Evolutionary conservation across 2,888 invertebrate genomes (phyloP), one percentile per base, ranked within the genome.

Genomic region (Drosophila colorata): DNA sequence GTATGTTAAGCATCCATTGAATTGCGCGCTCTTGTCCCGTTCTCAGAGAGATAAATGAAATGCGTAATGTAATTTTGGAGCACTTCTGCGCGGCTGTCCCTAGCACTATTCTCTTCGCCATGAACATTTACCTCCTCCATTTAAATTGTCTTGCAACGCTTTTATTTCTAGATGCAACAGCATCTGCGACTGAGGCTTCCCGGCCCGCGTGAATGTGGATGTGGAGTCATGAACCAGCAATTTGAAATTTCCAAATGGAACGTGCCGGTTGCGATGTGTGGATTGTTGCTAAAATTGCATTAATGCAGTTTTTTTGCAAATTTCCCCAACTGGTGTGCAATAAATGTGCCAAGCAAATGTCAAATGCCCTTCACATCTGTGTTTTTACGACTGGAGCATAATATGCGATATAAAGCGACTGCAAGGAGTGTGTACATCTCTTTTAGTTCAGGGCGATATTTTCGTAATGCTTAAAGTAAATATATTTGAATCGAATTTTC

Each of bases 281-380:
- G 71, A 78, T 69, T 57, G 82, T 31, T 69, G 72, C 76, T 75
- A 60, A 82, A 87, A 87, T 85, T 82, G 86, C 88, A 87, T 87
- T 87, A 87, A 75, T 70, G 83, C 73, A 63, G 61, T 65, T 37
- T 47, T 25, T 31, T n/a, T 13, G 40, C 14, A 44, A 68, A 53
- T 64, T 71, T 59, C 56, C 53, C 67, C 61, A 55, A 56, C 63
- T 69, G 69, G 44, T 25, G 68, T 53, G 44, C 65, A 37, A 63
- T 65, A 74, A 80, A 71, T 70, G 66, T 78, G 65, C 56, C 74
- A 78, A 28, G 68, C 66, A 59, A 87, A 78, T 81, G 86, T 81
- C 81, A 87, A 82, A 68, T 63, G 65, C 66, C 55, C 23, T 25
- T 46, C 47, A 35, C 64, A 69, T 69, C 46, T 64, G 59, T 61